Percentiles rank a stretch among this genome's conserved stretches.
phyloP scores from a whole-genome alignment of 2,113 vertebrate species.

The Azemiops feae region DNA sequence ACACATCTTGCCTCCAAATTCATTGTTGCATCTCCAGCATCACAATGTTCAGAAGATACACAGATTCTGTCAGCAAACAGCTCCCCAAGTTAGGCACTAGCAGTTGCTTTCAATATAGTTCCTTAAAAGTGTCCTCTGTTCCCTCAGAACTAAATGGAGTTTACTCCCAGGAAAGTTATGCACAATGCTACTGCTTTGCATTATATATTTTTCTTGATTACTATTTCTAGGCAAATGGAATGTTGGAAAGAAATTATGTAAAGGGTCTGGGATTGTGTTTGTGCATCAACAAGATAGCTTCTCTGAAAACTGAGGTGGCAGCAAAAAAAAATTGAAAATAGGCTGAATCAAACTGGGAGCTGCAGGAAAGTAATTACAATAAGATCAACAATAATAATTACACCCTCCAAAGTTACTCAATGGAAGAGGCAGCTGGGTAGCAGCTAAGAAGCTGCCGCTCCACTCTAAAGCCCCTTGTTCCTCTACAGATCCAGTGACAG shows the following conservation, averaged over 20 bases:
- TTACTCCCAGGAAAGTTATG: not conserved
- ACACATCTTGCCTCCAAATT: constrained; percentile 51
- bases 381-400: not conserved
- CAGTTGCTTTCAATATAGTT: not conserved
- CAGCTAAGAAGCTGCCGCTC: not conserved
- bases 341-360: not conserved
- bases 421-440: too few species aligned
- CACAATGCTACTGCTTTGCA: not conserved
- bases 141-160: not conserved
- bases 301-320: not conserved
- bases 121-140: not conserved
- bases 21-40: constrained; percentile 57
- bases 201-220: not conserved
- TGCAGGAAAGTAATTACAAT: not conserved
- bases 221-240: not conserved
- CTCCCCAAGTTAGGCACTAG: not conserved
- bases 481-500: too few species aligned
- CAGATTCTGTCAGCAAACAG: not conserved
- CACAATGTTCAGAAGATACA: constrained; percentile 41
- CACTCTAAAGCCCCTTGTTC: not conserved
- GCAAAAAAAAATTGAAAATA: not conserved
- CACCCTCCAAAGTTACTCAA: not conserved
- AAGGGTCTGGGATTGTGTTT: not conserved
- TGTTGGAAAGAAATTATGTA: not conserved
- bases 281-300: not conserved